phyloP scores from a whole-genome alignment of 2,888 invertebrate genomes.

The Pegoplata infirma region DNA sequence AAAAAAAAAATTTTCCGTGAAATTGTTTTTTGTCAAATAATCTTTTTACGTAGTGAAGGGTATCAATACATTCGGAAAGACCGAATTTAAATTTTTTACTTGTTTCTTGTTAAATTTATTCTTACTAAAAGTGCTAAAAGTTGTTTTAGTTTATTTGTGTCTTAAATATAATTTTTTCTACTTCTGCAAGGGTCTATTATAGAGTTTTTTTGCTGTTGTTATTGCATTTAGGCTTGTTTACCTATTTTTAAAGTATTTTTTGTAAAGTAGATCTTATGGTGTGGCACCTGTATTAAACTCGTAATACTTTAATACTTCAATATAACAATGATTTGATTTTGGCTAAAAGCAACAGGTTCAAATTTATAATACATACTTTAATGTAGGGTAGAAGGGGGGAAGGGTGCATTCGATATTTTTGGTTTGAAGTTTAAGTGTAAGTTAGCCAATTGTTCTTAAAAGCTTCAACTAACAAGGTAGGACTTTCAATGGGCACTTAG shows the following conservation, averaged over 20 bases:
- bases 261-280: constrained; percentile 38
- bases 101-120: not conserved
- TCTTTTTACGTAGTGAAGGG: no score
- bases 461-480: no score
- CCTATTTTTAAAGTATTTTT: not conserved
- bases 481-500: no score
- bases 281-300: constrained; percentile 56
- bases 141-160: constrained; percentile 17
- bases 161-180: not conserved
- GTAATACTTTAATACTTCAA: constrained; percentile 9
- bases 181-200: constrained; percentile 6
- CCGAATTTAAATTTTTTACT: no score
- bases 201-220: constrained; percentile 13
- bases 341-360: constrained; percentile 43
- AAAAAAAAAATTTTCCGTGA: no score
- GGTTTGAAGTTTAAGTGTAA: no score
- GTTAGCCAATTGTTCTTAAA: no score
- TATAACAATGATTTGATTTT: not conserved
- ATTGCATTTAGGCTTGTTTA: constrained; percentile 25
- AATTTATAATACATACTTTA: constrained; percentile 28
- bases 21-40: no score
- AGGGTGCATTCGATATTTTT: no score
- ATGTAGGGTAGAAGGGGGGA: no score
- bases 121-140: constrained; percentile 2
- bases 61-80: no score